A percentile compares a stretch with the other conserved stretches of the same genome.
phyloP scores from a whole-genome alignment of 2,113 vertebrate genomes.

The Jacana jacana region DNA sequence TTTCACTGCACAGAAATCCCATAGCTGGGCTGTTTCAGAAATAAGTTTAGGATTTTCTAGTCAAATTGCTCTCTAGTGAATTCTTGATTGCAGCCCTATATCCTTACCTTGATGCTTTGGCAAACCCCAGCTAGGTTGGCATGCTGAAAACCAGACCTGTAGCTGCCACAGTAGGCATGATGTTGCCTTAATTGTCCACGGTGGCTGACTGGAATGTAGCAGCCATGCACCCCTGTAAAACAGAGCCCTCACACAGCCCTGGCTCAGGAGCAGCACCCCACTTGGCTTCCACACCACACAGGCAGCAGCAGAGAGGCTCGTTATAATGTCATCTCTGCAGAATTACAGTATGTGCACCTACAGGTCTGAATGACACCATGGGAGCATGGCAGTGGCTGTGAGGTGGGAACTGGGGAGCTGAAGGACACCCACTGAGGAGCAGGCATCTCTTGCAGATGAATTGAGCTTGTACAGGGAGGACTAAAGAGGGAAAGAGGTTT shows the following conservation, averaged over 20 bases:
- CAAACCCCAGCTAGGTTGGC: not conserved
- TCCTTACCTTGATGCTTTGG: not conserved
- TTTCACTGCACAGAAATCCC: slow-evolving; percentile 2
- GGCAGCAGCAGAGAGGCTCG: fast-evolving
- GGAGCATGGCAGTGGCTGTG: fast-evolving
- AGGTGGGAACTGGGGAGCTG: not conserved
- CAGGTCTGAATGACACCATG: not conserved
- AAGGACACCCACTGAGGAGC: not conserved
- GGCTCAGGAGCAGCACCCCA: not conserved
- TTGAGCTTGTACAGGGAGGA: not conserved
- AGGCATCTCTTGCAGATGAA: not conserved
- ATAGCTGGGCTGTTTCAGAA: slow-evolving; percentile 1
- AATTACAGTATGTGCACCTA: not conserved
- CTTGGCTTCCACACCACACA: not conserved
- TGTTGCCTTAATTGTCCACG: not conserved
- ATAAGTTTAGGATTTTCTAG: not conserved
- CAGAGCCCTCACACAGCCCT: fast-evolving
- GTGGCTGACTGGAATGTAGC: not conserved
- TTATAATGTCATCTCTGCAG: not conserved
- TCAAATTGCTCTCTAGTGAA: not conserved
- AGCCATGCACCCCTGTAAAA: not conserved
- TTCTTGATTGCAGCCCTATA: not conserved
- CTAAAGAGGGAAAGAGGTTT: not conserved
- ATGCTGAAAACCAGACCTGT: not conserved
- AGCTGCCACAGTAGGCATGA: not conserved